phyloP scores from a whole-genome alignment of 2,888 invertebrate species.

The Allolobophora icterica region DNA sequence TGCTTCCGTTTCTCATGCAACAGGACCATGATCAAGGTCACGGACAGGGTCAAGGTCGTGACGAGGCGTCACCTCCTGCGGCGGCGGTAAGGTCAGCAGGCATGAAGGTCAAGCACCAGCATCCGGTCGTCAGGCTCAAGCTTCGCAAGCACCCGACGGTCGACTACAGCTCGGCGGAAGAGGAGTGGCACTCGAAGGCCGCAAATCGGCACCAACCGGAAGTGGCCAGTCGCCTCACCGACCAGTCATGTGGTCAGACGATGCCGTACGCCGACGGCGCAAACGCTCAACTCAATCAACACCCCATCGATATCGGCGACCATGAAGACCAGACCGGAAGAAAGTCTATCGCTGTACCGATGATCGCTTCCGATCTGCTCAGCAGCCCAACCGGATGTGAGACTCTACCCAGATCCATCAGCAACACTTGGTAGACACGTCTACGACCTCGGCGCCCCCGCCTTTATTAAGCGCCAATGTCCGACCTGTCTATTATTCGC shows the following conservation, averaged over 20 bases:
- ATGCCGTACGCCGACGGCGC: not conserved
- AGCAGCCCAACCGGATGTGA: not conserved
- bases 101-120: constrained; percentile 26
- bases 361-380: constrained; percentile 12
- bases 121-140: constrained; percentile 29
- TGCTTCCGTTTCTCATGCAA: constrained; percentile 27
- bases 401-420: constrained; percentile 19
- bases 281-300: not conserved
- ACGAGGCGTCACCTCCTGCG: not conserved
- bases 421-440: constrained; percentile 21
- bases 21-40: not conserved
- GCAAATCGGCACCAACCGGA: not conserved
- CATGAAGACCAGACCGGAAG: not conserved
- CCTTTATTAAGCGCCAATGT: not conserved
- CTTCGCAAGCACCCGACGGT: constrained; percentile 35
- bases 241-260: not conserved
- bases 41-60: not conserved
- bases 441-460: not conserved
- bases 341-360: not conserved
- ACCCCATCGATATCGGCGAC: not conserved
- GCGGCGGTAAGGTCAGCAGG: constrained; percentile 1
- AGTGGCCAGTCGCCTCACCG: not conserved
- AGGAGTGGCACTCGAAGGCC: not conserved
- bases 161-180: constrained; percentile 25
- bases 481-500: not conserved